Base-by-base conservation (phyloP, 2,113 vertebrate genomes). In the Prochilodus magdalenae region DNA sequence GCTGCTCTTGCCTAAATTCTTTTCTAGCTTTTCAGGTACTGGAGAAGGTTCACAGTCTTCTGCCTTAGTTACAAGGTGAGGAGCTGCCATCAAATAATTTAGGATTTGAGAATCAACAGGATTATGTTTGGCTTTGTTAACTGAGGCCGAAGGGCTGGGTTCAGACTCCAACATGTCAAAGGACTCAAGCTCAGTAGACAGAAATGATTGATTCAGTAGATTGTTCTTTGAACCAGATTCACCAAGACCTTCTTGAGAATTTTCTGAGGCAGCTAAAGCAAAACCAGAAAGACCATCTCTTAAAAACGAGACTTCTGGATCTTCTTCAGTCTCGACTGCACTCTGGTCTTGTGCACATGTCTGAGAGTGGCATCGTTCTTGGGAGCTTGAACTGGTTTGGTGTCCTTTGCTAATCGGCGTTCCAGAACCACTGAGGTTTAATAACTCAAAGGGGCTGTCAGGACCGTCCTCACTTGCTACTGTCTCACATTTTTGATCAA, bases 141-240 rank as follows among this genome's bases (percentile, higher is more conserved):
- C 66, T 60, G n/a, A 33, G 44, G 30, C 13, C 70, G 65, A 4
- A 5, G 18, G 59, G 26, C 24, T n/a, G 55, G 24, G 40, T 65
- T 73, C 18, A 0, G 0, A 1, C 70, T 85, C 83, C 84, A 75
- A 55, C 78, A 88, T 77, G 22, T 53, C 70, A 44, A 40, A 22
- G 30, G 62, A 77, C 30, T 66, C 60, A 14, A 60, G 20, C 24
- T 30, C 77, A 44, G 67, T 80, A 10, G 67, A 80, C 15, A 33
- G 22, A 15, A 72, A 60, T 1, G 26, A 72, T 40, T 22, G 22
- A 8, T 24, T 70, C 26, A 20, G 15, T 36, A 40, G 18, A 22
- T 22, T 36, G 18, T 67, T 67, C 33, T 1, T 5, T n/a, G 33
- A 36, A 12, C 16, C 29, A 27, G 65, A 22, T 67, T 36, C 8